These are phyloP conservation scores for Eupithecia dodoneata DNA, from an alignment of 2,888 invertebrate genomes.

Conservation along the genomic window DNA sequence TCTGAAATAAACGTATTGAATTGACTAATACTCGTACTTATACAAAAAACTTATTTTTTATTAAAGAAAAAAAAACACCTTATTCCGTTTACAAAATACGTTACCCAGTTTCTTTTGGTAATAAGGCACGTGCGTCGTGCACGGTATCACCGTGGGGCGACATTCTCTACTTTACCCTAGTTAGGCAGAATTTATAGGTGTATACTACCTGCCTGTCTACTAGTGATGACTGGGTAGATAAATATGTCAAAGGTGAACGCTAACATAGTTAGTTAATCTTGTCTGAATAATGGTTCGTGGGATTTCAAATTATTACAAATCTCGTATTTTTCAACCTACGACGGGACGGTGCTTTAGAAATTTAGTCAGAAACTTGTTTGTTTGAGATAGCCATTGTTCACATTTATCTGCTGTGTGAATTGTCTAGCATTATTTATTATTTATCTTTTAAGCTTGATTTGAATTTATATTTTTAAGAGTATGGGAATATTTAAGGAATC, in stretches of 20 bases:
- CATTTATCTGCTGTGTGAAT: no score
- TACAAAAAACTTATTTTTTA: no score
- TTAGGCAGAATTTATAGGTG: no score
- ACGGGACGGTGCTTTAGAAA: no score
- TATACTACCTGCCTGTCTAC: neutral
- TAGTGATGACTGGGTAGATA: neutral
- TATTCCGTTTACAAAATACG: no score
- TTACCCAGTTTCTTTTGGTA: neutral
- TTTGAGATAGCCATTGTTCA: no score
- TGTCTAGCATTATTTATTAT: neutral
- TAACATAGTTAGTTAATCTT: neutral
- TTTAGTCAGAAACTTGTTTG: no score
- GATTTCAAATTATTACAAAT: neutral
- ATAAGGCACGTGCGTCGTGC: neutral
- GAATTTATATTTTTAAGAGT: no score
- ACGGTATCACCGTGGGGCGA: neutral
- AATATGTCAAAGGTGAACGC: slow-evolving; percentile 6
- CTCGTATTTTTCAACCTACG: neutral
- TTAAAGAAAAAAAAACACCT: no score
- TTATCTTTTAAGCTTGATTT: neutral
- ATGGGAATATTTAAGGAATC: no score
- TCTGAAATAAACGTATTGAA: no score
- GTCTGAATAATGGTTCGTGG: neutral
- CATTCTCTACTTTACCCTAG: neutral
- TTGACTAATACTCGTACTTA: no score